These are phyloP conservation scores for Myotis planiceps DNA, from an alignment of 2,797 vertebrate species.

Conservation along the genomic window DNA sequence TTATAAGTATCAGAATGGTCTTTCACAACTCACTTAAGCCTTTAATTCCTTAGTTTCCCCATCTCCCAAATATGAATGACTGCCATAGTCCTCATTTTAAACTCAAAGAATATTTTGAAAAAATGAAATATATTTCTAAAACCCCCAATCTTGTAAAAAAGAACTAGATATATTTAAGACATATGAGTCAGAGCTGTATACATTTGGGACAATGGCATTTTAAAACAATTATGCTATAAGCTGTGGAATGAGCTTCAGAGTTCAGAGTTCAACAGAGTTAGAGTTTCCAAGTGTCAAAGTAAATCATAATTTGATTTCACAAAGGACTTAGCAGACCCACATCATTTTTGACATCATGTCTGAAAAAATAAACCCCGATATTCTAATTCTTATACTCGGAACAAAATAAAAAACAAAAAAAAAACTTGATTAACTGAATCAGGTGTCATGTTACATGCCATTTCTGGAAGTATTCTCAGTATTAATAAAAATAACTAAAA, in stretches of 20 bases:
- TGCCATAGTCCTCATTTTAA: slow-evolving; percentile 28
- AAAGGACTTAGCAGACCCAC: background rate
- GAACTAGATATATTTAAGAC: background rate
- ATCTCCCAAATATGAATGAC: background rate
- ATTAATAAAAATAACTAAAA: background rate
- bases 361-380: background rate
- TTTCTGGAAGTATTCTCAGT: background rate
- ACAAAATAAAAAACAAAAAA: background rate
- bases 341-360: background rate
- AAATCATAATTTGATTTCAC: background rate
- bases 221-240: background rate
- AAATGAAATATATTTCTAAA: slow-evolving; percentile 21
- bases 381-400: background rate
- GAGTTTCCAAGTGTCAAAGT: background rate
- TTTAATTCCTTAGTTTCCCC: slow-evolving; percentile 43
- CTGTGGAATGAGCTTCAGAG: background rate
- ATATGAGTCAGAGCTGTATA: background rate
- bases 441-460: background rate
- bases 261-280: background rate
- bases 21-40: background rate
- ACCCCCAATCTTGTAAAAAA: background rate
- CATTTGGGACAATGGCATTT: background rate
- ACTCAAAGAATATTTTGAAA: slow-evolving; percentile 14
- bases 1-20: background rate
- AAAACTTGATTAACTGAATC: background rate